Evolutionary conservation across 2,888 invertebrate species (phyloP).

Genomic region (Oscheius sp.): DNA sequence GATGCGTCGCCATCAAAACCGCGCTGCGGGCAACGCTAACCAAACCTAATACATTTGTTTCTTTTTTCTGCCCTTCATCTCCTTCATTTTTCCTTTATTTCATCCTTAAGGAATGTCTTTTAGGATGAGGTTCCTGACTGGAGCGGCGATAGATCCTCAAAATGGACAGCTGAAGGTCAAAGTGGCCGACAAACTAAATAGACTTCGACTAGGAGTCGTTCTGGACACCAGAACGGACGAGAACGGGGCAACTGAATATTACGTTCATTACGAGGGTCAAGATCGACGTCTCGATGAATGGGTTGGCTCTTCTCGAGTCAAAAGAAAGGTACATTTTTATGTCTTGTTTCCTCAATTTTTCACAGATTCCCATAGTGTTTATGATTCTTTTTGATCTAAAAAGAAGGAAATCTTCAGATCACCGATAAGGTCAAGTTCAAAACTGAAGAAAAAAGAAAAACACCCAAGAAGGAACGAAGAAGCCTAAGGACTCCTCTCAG

Average conservation of each 20-base stretch:
- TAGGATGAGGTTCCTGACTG: neutral
- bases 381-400: too few relatives aligned
- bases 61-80: neutral
- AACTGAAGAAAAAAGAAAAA: neutral
- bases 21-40: neutral
- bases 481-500: neutral
- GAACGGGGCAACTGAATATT: slow-evolving; percentile 6
- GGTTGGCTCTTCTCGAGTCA: neutral
- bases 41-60: neutral
- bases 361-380: too few relatives aligned
- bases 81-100: neutral
- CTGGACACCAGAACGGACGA: neutral
- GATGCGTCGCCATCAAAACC: neutral
- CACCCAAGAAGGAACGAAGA: neutral
- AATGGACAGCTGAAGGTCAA: neutral
- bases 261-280: slow-evolving; percentile 12
- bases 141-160: neutral
- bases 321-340: slow-evolving; percentile 1
- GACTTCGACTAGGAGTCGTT: neutral
- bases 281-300: slow-evolving; percentile 23
- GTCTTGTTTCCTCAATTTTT: too few relatives aligned
- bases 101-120: too few relatives aligned
- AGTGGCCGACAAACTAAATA: neutral
- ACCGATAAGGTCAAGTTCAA: neutral
- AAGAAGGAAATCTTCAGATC: neutral